Evolutionary conservation across 2,888 invertebrate genomes (phyloP), one percentile per base, ranked within the genome.

Genomic region (Morpho achilles): DNA sequence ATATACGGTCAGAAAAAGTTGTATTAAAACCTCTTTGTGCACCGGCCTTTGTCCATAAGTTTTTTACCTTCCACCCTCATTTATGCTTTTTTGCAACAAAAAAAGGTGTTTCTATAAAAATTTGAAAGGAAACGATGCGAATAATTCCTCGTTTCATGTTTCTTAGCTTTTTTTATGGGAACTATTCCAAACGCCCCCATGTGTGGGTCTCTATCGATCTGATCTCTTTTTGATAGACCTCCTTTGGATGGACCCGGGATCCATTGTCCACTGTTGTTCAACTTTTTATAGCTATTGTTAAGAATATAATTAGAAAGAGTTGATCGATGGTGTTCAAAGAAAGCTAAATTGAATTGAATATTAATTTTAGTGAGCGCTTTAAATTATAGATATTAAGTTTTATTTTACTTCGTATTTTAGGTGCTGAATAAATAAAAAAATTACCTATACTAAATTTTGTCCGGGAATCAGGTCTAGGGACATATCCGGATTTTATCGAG

Each of bases 91-190:
- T 90, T 87, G 87, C 86, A 87, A 80, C 76, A 69, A 77, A 87
- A 87, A 87, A 88, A 87, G 84, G 81, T 76, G 69, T 76, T 85
- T 87, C 81, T 88, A 84, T 85, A 82, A 81, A 58, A 76, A 84
- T 82, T 79, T 87, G 80, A 82, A 84, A 87, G 79, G 87, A 87
- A 84, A 83, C 87, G 87, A 89, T 84, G 90, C 90, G 86, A 90
- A 89, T 90, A 89, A 90, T 90, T 88, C 86, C 80, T 77, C 84
- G 89, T 86, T 88, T 90, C 88, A 80, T 84, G 86, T 90, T 90
- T 84, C 88, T 79, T 75, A 76, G 75, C 77, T 82, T 85, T 79
- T 52, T 60, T 59, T 55, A 67, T 66, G 60, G 64, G 66, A 69
- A 70, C 73, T 77, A 75, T 84, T 80, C 77, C 76, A 70, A 81